Base-by-base conservation (phyloP, 2,888 invertebrate genomes). In the Watsonalla cultraria region DNA sequence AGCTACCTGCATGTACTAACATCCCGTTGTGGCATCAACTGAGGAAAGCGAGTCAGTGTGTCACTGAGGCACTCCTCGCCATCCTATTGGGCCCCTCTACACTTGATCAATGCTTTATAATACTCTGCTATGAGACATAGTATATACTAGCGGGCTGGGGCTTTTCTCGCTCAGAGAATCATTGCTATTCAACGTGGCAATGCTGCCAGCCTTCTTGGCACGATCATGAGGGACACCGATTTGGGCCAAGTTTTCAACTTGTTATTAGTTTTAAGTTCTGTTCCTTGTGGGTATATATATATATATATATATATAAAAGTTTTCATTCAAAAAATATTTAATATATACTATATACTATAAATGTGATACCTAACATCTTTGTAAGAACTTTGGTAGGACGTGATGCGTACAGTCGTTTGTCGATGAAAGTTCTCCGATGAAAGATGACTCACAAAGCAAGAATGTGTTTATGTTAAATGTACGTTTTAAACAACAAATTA, bases 11-110 rank as follows among this genome's bases (percentile, higher is more conserved):
- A 57, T 56, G 59, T 58, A 59, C 55, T 54, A 56, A 56, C 57
- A 61, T 55, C 57, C 59, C 51, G 48, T 46, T 7, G 54, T 54
- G 42, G 11, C 51, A 55, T 60, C 47, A 56, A 60, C 64, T 64
- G 68, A 82, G 85, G 90, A 91, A 91, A 91, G 90, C 87, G 84
- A 91, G 91, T 89, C 90, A 90, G 90, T 91, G 77, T 91, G 91
- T 90, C 91, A 88, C 60, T 57, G 64, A 64, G 65, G 65, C 68
- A 68, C 67, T 66, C 61, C 55, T 57, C 60, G 61, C 61, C 68
- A 24, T 24, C 63, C 60, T 62, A 65, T 61, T 60, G 52, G 54
- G 64, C 53, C 68, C 58, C 54, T 74, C 74, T 69, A 65, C 76
- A 76, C 72, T 70, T 78, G 75, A 80, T 76, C 72, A 68, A 64